A percentile compares a stretch with the other conserved stretches of the same genome.
Evolutionary conservation across 2,113 vertebrate species (phyloP).

Genomic region (Eolophus roseicapilla): DNA sequence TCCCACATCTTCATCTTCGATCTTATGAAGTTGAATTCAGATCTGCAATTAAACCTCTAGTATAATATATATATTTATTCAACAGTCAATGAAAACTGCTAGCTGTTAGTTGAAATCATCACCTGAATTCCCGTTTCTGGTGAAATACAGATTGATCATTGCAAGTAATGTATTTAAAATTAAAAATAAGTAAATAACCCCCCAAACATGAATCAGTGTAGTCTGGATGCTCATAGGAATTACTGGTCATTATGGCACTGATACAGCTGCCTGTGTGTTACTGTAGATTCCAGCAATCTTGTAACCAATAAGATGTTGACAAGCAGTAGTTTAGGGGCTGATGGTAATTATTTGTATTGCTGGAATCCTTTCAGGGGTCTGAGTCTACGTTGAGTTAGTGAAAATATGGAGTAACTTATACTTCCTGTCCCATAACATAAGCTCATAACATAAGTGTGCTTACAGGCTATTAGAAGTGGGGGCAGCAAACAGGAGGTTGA

Average conservation of each 20-base stretch:
- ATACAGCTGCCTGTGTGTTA: background rate
- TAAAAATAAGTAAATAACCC: background rate
- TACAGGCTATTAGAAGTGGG: background rate
- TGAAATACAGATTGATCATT: background rate
- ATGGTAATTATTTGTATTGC: background rate
- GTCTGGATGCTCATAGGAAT: background rate
- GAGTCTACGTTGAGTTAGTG: background rate
- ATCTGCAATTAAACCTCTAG: background rate
- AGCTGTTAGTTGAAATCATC: background rate
- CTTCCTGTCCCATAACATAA: background rate
- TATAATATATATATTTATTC: background rate
- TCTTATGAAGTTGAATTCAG: background rate
- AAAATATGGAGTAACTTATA: background rate
- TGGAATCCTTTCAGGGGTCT: background rate
- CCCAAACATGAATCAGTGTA: background rate
- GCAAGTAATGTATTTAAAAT: background rate
- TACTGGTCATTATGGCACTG: background rate
- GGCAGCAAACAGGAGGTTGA: background rate
- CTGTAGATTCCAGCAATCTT: background rate
- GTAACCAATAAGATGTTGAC: background rate
- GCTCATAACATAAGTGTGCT: background rate
- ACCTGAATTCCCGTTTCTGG: background rate
- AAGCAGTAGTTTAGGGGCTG: background rate
- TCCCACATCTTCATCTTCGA: background rate
- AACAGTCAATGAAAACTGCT: background rate